These are phyloP conservation scores for Caenorhabditis wallacei DNA, from an alignment of 2,888 invertebrate genomes.

Conservation along the genomic window DNA sequence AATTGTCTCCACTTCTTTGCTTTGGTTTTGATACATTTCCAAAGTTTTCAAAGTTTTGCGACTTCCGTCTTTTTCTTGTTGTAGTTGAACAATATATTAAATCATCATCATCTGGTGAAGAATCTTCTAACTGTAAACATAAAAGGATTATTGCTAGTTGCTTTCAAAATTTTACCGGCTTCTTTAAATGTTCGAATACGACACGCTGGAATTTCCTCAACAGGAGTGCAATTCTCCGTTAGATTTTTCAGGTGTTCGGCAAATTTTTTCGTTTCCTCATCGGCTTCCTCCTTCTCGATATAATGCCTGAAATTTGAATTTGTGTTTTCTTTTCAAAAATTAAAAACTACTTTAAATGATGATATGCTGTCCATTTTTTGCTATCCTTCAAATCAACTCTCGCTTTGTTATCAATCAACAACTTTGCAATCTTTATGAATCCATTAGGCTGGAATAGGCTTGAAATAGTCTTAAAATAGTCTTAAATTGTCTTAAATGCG, in stretches of 20 bases:
- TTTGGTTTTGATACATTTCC: slow-evolving; percentile 5
- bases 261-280: slow-evolving; percentile 23
- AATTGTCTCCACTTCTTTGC: slow-evolving; percentile 31
- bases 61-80: slow-evolving; percentile 39
- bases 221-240: slow-evolving; percentile 9
- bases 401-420: slow-evolving; percentile 59
- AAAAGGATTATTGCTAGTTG: background rate
- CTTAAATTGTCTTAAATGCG: too few relatives aligned
- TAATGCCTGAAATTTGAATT: slow-evolving; percentile 25
- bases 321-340: background rate
- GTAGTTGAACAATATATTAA: background rate
- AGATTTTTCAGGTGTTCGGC: slow-evolving; percentile 10
- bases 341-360: slow-evolving; percentile 60
- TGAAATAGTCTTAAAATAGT: too few relatives aligned
- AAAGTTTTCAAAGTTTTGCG: background rate
- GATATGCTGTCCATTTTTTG: slow-evolving; percentile 66
- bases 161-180: background rate
- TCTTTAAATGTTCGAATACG: background rate
- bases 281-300: slow-evolving; percentile 17
- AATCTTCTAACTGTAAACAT: slow-evolving; percentile 14
- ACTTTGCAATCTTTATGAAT: slow-evolving; percentile 58
- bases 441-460: too few relatives aligned
- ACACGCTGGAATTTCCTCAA: slow-evolving; percentile 17
- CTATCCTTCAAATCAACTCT: slow-evolving; percentile 60
- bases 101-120: slow-evolving; percentile 5